Conservation (phyloP, 2,888 invertebrate genomes). For the Dexiosoma caninum region DNA sequence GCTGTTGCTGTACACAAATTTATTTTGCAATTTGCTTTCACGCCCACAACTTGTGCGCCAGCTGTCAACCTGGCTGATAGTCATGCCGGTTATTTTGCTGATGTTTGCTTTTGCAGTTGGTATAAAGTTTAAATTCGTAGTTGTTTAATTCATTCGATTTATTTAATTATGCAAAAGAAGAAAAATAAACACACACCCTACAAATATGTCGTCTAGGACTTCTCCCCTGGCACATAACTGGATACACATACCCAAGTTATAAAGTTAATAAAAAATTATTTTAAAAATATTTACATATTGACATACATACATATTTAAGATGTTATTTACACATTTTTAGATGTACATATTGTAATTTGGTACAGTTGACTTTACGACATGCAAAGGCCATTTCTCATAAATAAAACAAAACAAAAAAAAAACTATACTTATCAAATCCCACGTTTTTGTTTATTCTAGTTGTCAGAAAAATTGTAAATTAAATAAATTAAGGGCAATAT, state of each 20-base stretch:
- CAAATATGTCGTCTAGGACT: neutral
- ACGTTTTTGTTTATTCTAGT: too few species aligned
- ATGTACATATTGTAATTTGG: too few species aligned
- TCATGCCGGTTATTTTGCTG: slow-evolving; percentile 1
- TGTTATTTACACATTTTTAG: neutral
- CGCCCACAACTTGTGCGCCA: slow-evolving; percentile 45
- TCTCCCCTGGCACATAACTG: too few species aligned
- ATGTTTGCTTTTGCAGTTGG: slow-evolving; percentile 12
- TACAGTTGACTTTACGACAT: too few species aligned
- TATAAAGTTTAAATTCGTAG: slow-evolving; percentile 16
- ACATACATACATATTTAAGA: neutral
- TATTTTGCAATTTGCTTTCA: slow-evolving; percentile 40
- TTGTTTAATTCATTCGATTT: slow-evolving; percentile 21
- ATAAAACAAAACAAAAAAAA: too few species aligned
- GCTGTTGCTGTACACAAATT: slow-evolving; percentile 16
- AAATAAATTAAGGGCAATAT: too few species aligned
- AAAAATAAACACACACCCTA: slow-evolving; percentile 13
- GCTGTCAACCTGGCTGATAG: slow-evolving; percentile 21
- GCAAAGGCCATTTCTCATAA: too few species aligned
- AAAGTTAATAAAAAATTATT: too few species aligned
- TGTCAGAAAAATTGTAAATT: too few species aligned
- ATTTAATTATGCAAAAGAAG: slow-evolving; percentile 18
- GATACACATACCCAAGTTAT: too few species aligned
- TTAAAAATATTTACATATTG: too few species aligned
- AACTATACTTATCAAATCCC: too few species aligned